Conservation (phyloP, 2,797 vertebrate genomes). For the Lagocephalus sceleratus region DNA sequence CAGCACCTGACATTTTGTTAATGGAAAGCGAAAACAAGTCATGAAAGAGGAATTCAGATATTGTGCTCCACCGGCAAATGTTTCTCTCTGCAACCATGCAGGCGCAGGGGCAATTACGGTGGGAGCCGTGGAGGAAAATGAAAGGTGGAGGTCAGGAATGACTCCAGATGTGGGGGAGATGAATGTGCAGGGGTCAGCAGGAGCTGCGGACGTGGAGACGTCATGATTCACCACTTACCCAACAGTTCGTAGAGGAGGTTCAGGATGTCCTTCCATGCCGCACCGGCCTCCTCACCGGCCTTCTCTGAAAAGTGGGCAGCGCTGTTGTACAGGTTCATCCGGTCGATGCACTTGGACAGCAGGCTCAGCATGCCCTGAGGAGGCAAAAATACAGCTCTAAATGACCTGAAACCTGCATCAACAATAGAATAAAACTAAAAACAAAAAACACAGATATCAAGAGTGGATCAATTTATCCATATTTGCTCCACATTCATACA, state of each 20-base stretch:
- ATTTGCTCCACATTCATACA: no score
- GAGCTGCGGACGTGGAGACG: slow-evolving; percentile 29
- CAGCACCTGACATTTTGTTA: slow-evolving; percentile 45
- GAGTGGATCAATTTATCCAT: no score
- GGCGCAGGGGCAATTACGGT: background rate
- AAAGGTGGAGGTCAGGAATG: slow-evolving; percentile 13
- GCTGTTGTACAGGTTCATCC: slow-evolving; percentile 91
- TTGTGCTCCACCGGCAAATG: slow-evolving; percentile 4
- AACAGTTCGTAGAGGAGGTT: slow-evolving; percentile 94
- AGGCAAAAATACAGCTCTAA: background rate
- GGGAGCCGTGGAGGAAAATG: slow-evolving; percentile 4
- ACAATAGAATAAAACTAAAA: no score
- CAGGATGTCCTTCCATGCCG: slow-evolving; percentile 93
- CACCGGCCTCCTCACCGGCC: slow-evolving; percentile 85
- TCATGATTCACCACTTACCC: slow-evolving; percentile 73
- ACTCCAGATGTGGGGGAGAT: no score
- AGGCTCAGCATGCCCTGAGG: slow-evolving; percentile 92
- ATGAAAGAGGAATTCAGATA: background rate
- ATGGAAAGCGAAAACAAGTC: slow-evolving; percentile 5
- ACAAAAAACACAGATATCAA: no score
- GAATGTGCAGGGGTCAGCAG: no score
- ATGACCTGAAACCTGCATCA: no score
- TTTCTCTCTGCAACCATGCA: slow-evolving; percentile 1
- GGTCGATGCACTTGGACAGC: slow-evolving; percentile 94
- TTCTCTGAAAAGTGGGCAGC: slow-evolving; percentile 91